Evolutionary conservation across 2,797 vertebrate species (phyloP).

Genomic region (Diplodus sargus): DNA sequence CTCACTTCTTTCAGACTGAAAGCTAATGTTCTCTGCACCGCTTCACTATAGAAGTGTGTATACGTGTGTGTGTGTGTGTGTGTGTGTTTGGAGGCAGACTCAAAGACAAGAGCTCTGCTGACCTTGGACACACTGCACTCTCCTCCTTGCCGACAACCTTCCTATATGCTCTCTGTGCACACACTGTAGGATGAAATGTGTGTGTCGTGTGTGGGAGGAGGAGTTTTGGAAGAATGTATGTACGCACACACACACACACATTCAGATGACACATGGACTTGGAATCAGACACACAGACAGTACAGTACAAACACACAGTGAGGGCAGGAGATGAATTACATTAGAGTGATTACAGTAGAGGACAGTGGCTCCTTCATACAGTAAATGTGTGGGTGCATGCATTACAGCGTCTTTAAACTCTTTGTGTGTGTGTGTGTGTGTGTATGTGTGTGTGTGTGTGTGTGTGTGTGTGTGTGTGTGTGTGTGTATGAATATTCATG

Average conservation of each 20-base stretch:
- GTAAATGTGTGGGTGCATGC: constrained; percentile 14
- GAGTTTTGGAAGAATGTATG: neutral
- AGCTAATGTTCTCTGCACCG: constrained; percentile 26
- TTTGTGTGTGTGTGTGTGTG: constrained; percentile 22
- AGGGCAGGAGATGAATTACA: constrained; percentile 54
- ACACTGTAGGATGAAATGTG: constrained; percentile 1
- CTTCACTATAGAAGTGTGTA: constrained; percentile 22
- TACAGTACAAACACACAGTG: constrained; percentile 11
- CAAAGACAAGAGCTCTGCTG: constrained; percentile 29
- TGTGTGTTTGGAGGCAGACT: neutral
- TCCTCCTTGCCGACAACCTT: constrained; percentile 30
- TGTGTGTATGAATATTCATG: constrained; percentile 70
- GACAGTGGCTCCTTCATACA: constrained; percentile 52
- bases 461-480: constrained; percentile 30
- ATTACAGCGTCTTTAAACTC: constrained; percentile 6
- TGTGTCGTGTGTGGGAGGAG: neutral
- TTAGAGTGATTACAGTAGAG: constrained; percentile 65
- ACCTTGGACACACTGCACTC: constrained; percentile 52
- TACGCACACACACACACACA: constrained; percentile 2
- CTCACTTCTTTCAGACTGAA: constrained; percentile 16
- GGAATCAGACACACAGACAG: neutral
- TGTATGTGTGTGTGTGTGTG: constrained; percentile 32
- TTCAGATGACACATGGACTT: neutral
- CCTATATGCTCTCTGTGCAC: constrained; percentile 23
- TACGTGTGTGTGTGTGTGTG: constrained; percentile 4